Evolutionary conservation across 2,888 invertebrate genomes (phyloP), one percentile per base, ranked within the genome.

Genomic region (Quadroppia sp.): DNA sequence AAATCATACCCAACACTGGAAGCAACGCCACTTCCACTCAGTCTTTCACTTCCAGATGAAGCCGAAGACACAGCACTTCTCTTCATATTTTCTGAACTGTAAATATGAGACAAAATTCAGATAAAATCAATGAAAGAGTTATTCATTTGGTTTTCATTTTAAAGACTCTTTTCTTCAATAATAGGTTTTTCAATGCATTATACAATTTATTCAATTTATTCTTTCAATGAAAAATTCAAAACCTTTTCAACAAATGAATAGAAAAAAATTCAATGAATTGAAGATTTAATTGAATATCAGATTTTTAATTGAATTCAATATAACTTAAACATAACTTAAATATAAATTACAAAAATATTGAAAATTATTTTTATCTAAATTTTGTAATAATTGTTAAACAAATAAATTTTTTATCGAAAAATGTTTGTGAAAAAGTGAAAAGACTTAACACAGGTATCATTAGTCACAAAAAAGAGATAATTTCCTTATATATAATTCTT

Each of bases 41-140:
- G n/a, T 42, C 25, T 36, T 36, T 67, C 67, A 67, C 67, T 67
- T 67, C 40, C 67, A 20, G 40, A 36, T 67, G 67, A 42, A 20
- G 67, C 32, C 13, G 67, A 67, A 67, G 67, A 67, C 36, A 67
- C 42, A n/a, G 42, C 42, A 42, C 67, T 50, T 36, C 36, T 61
- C 23, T 67, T 67, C 67, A 67, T 67, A 67, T 67, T 67, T n/a
- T n/a, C n/a, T 67, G 67, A 40, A 23, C 67, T 67, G 67, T 67
- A 23, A 61, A 61, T 61, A 32, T 32, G n/a, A n/a, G 15, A 61
- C 7, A 61, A 17, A 32, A 32, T 53, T 53, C 15, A 7, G 6
- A 53, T 25, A 25, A 53, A 53, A 53, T 4, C 6, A 23, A 11
- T 25, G 7, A 25, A 23, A 53, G 53, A 53, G 23, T 53, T 25